Base-by-base conservation (phyloP, 2,888 invertebrate genomes). In the Heliconius aoede region DNA sequence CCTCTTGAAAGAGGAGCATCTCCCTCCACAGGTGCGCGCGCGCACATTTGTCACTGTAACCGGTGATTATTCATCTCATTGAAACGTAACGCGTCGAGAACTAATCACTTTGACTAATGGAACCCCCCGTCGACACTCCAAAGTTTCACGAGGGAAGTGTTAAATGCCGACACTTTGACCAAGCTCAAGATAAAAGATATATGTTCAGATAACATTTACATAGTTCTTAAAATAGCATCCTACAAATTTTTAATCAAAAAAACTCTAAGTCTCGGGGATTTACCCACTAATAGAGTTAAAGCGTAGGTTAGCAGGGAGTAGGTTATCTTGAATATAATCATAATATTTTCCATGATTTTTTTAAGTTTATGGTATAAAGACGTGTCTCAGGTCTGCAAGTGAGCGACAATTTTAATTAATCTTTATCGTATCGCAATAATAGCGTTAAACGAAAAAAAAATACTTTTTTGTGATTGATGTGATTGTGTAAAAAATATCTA, bases 21-120 rank as follows among this genome's bases (percentile, higher is more conserved):
- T 73, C 79, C 77, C 78, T 74, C 78, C 78, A 89, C 92, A 92
- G 93, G 91, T 93, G 93, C 92, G 92, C 90, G 86, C 88, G 91
- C 91, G 92, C 92, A 86, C 94, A 94, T 94, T 94, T 94, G 94
- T 94, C 94, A 94, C 92, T 94, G 94, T 94, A 87, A 85, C 88
- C 88, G 87, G 90, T 88, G 90, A 94, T 94, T 93, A 93, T 93
- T 94, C 93, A 94, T 94, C 91, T 91, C 93, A 93, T 93, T 93
- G 94, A 92, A 92, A 93, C 93, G 93, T 94, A 93, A 91, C 90
- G 89, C 88, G 88, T 87, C 85, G 89, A 89, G 90, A 94, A 92
- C 93, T 94, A 94, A 94, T 94, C 94, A 94, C 89, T 87, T 88
- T 92, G 91, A 94, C 94, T 94, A 94, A 94, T 94, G 94, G 92